Conservation (phyloP, 2,797 vertebrate genomes). For the Coranthus polyacanthus region DNA sequence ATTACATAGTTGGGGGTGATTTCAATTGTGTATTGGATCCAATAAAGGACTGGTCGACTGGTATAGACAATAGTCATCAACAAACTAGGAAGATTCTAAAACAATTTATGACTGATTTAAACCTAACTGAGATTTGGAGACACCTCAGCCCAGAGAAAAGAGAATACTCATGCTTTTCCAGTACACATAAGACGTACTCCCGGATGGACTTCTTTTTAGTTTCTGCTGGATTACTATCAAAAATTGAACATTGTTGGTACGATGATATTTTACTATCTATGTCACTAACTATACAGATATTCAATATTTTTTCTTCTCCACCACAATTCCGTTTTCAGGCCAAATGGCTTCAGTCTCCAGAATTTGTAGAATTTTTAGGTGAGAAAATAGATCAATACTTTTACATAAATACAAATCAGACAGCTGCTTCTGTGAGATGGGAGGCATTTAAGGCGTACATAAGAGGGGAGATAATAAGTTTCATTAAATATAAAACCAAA, state of each 20-base stretch:
- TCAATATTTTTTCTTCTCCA: not conserved
- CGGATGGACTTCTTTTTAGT: not conserved
- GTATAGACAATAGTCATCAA: not conserved
- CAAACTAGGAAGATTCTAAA: not conserved
- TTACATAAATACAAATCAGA: conserved; percentile 14
- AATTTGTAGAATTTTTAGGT: conserved; percentile 17
- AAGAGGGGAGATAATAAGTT: conserved; percentile 25
- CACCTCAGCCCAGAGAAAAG: not conserved
- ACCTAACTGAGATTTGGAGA: conserved; percentile 4
- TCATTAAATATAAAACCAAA: not conserved
- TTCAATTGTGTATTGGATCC: not conserved
- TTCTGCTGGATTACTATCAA: not conserved
- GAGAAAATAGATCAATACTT: conserved; percentile 25
- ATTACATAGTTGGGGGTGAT: not conserved
- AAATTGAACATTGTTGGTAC: not conserved
- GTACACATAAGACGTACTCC: conserved; percentile 6
- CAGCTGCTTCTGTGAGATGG: conserved; percentile 3
- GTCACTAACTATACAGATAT: not conserved
- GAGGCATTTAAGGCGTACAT: conserved; percentile 9
- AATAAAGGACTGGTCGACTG: not conserved
- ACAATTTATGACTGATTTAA: not conserved
- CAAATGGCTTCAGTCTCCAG: conserved; percentile 4
- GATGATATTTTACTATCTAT: not conserved
- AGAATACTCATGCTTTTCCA: conserved; percentile 3
- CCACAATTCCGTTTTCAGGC: conserved; percentile 17